Evolutionary conservation across 64 coral and sea anemone genomes (phyloP), one percentile per base, ranked within the genome.

Genomic region (Porites australiensis): DNA sequence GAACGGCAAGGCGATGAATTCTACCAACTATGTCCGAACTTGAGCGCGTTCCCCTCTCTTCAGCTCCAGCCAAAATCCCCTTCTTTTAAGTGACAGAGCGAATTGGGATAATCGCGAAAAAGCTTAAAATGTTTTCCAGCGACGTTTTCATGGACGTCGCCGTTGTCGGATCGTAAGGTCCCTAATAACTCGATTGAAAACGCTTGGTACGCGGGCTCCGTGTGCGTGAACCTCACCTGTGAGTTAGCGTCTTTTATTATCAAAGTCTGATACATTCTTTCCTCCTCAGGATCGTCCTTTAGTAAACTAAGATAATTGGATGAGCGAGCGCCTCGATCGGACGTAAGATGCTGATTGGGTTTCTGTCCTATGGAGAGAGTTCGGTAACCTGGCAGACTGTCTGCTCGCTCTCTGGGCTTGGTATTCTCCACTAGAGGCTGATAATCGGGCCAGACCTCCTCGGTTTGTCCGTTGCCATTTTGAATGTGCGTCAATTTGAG

Each of bases 291-390:
- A 12, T 52, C 61, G 9, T 69, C 81, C 13, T 84, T 66, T 20
- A 84, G 18, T 13, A 84, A 84, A 68, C 81, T 84, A 51, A 84
- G 63, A 68, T 84, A 84, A 84, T 84, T 84, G 63, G 81, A 84
- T 16, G 81, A 84, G 8, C 63, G 81, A 64, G 51, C 10, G 19
- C 45, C 63, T 84, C 19, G 44, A 45, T 80, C 54, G 51, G 73
- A 76, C 19, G 73, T 50, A 45, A 6, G 77, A 4, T 43, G 27
- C 55, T 44, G 53, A 80, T 49, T 51, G 18, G 62, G 62, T 51
- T 44, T 84, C 44, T n/a, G 61, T 15, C 63, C 81, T 4, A n/a
- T 18, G 51, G 63, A 84, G 6, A 84, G 62, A 5, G 46, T 6
- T 21, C 63, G 44, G 81, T 84, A 84, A 14, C 63, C 81, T 20